These are phyloP conservation scores for Acanthosepion pharaonis DNA, from an alignment of 2,888 invertebrate genomes.

Conservation along the genomic window DNA sequence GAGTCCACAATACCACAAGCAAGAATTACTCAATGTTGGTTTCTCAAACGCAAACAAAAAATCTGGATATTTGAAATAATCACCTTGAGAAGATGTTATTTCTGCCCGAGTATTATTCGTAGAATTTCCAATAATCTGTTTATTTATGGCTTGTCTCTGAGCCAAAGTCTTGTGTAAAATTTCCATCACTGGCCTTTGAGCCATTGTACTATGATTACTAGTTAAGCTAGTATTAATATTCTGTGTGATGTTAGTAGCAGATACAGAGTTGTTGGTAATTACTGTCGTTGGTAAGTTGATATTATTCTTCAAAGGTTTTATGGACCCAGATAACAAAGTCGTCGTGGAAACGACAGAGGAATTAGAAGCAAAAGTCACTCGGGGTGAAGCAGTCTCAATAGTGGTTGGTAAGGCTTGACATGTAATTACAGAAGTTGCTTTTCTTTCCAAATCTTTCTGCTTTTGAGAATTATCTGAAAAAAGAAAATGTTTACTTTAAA, in stretches of 20 bases:
- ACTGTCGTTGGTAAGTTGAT: neutral
- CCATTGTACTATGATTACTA: neutral
- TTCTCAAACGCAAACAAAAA: neutral
- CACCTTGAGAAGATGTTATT: neutral
- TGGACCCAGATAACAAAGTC: neutral
- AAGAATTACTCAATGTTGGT: neutral
- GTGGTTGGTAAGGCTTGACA: neutral
- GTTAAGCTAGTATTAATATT: neutral
- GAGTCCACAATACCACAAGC: neutral
- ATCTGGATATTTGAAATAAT: neutral
- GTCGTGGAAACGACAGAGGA: neutral
- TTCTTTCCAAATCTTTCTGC: neutral
- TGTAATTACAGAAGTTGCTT: neutral
- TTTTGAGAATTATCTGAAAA: neutral
- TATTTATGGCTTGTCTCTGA: slow-evolving; percentile 3
- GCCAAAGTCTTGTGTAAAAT: slow-evolving; percentile 36
- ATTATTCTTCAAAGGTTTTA: neutral
- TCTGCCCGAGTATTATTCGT: neutral
- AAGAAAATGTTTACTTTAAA: neutral
- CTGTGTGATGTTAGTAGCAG: slow-evolving; percentile 15
- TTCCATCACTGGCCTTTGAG: slow-evolving; percentile 13
- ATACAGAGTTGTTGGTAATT: neutral
- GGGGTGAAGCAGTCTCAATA: neutral
- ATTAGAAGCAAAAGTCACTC: neutral
- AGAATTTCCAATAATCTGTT: neutral